Conservation (phyloP, 2,113 vertebrate genomes). For the Malurus alboscapulatus region DNA sequence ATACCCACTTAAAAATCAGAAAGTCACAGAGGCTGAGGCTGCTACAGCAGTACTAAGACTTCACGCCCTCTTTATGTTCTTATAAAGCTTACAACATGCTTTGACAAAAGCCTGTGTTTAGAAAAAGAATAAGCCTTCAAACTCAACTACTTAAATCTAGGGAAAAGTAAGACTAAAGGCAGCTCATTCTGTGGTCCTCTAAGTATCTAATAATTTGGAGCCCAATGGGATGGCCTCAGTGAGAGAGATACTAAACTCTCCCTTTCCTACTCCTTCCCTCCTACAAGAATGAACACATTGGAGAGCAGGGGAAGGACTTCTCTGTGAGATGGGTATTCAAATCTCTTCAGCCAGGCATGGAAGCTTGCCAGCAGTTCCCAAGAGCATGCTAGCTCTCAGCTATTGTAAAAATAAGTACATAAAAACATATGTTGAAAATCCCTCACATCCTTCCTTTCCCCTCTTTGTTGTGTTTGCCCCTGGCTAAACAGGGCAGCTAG, state of each 20-base stretch:
- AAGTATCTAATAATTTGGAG: not conserved
- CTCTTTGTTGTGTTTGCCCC: not conserved
- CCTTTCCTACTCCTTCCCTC: not conserved
- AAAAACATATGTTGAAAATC: not conserved
- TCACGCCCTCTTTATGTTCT: not conserved
- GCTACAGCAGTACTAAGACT: not conserved
- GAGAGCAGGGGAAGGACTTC: not conserved
- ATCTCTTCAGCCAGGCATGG: not conserved
- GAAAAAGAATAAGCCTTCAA: not conserved
- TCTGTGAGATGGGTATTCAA: not conserved
- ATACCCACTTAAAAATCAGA: not conserved
- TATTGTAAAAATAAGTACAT: not conserved
- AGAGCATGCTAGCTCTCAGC: not conserved
- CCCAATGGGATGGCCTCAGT: not conserved
- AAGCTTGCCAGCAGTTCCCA: not conserved
- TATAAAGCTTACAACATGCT: not conserved
- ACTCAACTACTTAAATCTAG: not conserved
- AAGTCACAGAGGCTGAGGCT: not conserved
- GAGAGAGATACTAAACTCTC: not conserved
- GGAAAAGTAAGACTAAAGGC: not conserved
- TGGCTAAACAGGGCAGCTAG: not conserved
- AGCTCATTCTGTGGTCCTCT: not conserved
- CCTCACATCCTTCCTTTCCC: not conserved
- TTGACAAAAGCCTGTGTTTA: not conserved
- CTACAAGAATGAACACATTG: not conserved